Base-by-base conservation (phyloP, 2,113 vertebrate genomes). In the Tringa solitaria region DNA sequence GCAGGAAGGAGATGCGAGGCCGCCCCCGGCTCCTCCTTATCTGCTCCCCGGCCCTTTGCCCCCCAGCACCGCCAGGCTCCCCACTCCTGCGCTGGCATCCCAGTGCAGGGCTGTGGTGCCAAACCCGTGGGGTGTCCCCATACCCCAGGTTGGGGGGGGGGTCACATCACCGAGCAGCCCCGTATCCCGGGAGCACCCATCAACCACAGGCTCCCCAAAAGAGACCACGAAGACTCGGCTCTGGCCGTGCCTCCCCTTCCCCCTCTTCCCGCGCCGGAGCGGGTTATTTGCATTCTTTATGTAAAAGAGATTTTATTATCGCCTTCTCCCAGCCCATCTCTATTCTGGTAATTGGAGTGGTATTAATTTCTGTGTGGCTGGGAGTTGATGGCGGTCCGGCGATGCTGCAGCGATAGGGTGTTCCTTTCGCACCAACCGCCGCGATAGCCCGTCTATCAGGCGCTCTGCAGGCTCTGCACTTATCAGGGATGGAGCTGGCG, bases 401-500 rank as follows among this genome's bases (percentile, higher is more conserved):
- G 99, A 99, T 99, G 98, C 96, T 79, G 96, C 88, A 61, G 97
- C 97, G 98, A 99, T 99, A 98, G 97, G 94, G 94, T 87, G 96
- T 96, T 98, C 97, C 98, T 97, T 95, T 95, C 96, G 98, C 98
- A 96, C 98, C 98, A 98, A 98, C 98, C 98, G 98, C 98, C 95
- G 97, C 97, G 95, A 98, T 98, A 98, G 98, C 97, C 98, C 96
- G 97, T 98, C 99, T 99, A 99, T 99, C 99, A 98, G 98, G 97
- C 95, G 95, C 97, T 96, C 97, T 98, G 98, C 99, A 99, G 99
- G 98, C 99, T 94, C 98, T 97, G 96, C 98, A 97, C 98, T 99
- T 99, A 99, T 99, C 99, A 98, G 98, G 98, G 98, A 98, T 97
- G 98, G 98, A 98, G 98, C 98, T 99, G 99, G 98, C 98, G 98